Conservation (phyloP, 2,797 vertebrate genomes). For the Sebastes minor region DNA sequence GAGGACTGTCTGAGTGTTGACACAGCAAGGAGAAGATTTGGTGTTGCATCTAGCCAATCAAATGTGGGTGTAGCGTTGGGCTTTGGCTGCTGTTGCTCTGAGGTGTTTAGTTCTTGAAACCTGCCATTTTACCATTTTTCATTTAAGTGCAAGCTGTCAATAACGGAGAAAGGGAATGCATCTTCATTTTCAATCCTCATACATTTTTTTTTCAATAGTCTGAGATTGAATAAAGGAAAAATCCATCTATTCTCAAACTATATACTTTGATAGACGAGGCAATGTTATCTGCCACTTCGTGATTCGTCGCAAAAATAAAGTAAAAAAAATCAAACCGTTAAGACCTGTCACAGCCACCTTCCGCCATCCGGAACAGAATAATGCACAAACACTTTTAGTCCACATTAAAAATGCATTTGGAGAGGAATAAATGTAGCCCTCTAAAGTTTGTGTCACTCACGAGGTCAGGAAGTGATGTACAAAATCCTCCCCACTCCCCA, state of each 20-base stretch:
- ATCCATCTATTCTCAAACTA: constrained; percentile 66
- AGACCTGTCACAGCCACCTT: constrained; percentile 68
- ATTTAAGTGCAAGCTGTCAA: constrained; percentile 57
- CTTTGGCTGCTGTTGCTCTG: constrained; percentile 41
- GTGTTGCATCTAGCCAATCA: constrained; percentile 55
- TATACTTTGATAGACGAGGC: constrained; percentile 64
- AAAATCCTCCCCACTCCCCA: constrained; percentile 77
- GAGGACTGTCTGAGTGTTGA: constrained; percentile 49
- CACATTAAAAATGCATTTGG: constrained; percentile 83
- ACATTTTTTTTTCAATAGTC: constrained; percentile 31
- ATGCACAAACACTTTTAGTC: constrained; percentile 80
- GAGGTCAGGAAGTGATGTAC: constrained; percentile 83
- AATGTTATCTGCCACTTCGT: constrained; percentile 76
- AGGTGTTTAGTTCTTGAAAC: constrained; percentile 45
- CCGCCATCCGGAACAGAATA: constrained; percentile 66
- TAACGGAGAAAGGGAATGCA: constrained; percentile 51
- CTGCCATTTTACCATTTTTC: constrained; percentile 43
- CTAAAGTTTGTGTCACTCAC: constrained; percentile 84
- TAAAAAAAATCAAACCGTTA: constrained; percentile 74
- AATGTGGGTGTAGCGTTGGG: constrained; percentile 18
- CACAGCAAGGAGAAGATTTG: constrained; percentile 43
- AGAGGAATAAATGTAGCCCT: constrained; percentile 78
- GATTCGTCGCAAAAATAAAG: constrained; percentile 61
- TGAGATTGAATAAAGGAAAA: constrained; percentile 66
- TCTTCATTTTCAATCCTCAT: constrained; percentile 42